A percentile compares a stretch with the other conserved stretches of the same genome.
Evolutionary conservation across 2,113 vertebrate genomes (phyloP).

Genomic region (Cichladusa arquata): DNA sequence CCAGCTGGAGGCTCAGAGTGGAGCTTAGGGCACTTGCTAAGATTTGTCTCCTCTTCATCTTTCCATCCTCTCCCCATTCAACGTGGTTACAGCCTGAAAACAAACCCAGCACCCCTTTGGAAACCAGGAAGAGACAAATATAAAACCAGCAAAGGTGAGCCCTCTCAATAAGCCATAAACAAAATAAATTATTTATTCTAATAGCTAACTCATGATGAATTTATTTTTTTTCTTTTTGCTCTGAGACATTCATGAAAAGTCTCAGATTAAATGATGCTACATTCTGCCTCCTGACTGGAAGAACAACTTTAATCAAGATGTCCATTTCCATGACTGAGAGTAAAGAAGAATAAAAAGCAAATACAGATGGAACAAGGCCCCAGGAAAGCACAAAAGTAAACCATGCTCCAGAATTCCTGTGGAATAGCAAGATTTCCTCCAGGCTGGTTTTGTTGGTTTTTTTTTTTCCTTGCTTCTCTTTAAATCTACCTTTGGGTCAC

Average conservation of each 20-base stretch:
- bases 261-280: not conserved
- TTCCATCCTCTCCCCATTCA: not conserved
- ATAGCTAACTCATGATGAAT: not conserved
- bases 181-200: not conserved
- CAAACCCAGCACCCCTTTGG: not conserved
- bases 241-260: not conserved
- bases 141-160: not conserved
- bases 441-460: rapidly evolving
- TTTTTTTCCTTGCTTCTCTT: not conserved
- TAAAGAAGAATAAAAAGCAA: not conserved
- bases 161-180: not conserved
- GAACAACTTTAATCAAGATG: conserved; percentile 21
- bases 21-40: not conserved
- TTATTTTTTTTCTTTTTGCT: not conserved
- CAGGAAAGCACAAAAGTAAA: not conserved
- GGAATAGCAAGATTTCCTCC: not conserved
- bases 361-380: not conserved
- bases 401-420: not conserved
- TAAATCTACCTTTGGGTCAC: not conserved
- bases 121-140: not conserved
- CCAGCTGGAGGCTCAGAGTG: not conserved
- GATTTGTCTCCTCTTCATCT: not conserved
- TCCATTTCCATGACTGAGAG: not conserved
- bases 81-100: not conserved
- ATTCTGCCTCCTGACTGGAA: not conserved